Base-by-base conservation (phyloP, 1,140 invertebrate genomes). In the Cyclargus thomasi region DNA sequence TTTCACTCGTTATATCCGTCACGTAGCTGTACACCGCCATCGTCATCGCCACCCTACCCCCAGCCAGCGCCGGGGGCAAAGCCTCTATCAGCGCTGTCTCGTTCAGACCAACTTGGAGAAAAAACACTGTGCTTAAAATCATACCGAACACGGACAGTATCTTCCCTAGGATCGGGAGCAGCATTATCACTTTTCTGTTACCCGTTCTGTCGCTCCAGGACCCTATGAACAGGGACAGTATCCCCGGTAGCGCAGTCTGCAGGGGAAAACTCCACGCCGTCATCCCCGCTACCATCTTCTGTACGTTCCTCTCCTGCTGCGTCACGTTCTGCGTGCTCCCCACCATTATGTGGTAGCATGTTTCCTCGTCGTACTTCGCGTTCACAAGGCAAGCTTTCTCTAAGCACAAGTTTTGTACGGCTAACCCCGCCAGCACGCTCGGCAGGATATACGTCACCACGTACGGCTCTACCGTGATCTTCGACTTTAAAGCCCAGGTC, bases 351-450 rank as follows among this genome's bases (percentile, higher is more conserved):
- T 91, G 90, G 53, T 80, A 82, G 79, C 93, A 94, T 63, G 91
- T 90, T 18, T 83, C 78, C 21, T 86, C 79, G 74, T 91, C 87
- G 74, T 92, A 92, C 10, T 86, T 81, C 63, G 93, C 73, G 79
- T 93, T 93, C 14, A 94, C 92, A 55, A 92, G 83, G 76, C 93
- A 94, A 70, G 93, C 91, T 82, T 93, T 93, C 73, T 94, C 93
- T 68, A 94, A 82, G 70, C 92, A 92, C 65, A 94, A 75, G 83
- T 94, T 93, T 76, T 92, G 92, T 10, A 91, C 91, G 11, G 92
- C 92, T 35, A 93, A 73, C 57, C 85, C 88, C 3, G 91, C 87
- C 67, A 93, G 84, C 1, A 92, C 91, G 80, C 91, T 92, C 7
- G 92, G 91, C 36, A 93, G 73, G 8, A 93, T 76, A 74, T 92